phyloP scores from a whole-genome alignment of 1,140 invertebrate genomes.

The Xylocopa sonorina region DNA sequence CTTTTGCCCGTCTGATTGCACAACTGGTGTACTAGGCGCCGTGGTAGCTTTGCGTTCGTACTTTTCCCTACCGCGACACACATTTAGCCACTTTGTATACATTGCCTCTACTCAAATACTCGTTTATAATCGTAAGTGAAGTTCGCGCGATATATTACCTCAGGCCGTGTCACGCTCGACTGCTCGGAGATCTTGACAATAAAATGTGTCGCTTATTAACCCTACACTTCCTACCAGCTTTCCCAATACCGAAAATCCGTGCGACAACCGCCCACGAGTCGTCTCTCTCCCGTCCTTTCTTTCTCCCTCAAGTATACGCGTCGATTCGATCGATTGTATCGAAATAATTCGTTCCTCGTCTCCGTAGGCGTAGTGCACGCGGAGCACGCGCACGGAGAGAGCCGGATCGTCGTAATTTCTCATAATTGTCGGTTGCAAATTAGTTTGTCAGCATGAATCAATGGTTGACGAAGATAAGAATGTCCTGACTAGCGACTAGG shows the following conservation, averaged over 20 bases:
- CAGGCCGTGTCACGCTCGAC: not conserved
- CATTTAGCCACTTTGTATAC: not conserved
- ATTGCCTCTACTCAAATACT: not conserved
- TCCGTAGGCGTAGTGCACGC: not conserved
- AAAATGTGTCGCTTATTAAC: constrained; percentile 8
- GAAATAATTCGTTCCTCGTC: not conserved
- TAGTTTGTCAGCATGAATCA: constrained; percentile 23
- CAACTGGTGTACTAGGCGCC: not conserved
- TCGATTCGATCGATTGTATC: constrained; percentile 19
- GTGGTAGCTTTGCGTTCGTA: not conserved
- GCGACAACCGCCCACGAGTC: not conserved
- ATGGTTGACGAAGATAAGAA: not conserved
- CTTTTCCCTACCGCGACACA: not conserved
- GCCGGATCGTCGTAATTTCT: constrained; percentile 6
- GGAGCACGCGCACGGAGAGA: not conserved
- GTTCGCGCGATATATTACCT: not conserved
- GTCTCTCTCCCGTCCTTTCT: not conserved
- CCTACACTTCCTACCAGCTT: not conserved
- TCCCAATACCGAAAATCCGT: not conserved
- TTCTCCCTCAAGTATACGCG: not conserved
- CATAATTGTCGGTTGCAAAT: constrained; percentile 17
- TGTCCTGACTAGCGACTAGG: too few relatives aligned
- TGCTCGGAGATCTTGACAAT: not conserved
- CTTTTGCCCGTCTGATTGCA: not conserved
- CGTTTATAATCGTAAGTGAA: constrained; percentile 10